A percentile compares a stretch with the other conserved stretches of the same genome.
phyloP scores from a whole-genome alignment of 1,140 invertebrate species.

The Maconellicoccus hirsutus region DNA sequence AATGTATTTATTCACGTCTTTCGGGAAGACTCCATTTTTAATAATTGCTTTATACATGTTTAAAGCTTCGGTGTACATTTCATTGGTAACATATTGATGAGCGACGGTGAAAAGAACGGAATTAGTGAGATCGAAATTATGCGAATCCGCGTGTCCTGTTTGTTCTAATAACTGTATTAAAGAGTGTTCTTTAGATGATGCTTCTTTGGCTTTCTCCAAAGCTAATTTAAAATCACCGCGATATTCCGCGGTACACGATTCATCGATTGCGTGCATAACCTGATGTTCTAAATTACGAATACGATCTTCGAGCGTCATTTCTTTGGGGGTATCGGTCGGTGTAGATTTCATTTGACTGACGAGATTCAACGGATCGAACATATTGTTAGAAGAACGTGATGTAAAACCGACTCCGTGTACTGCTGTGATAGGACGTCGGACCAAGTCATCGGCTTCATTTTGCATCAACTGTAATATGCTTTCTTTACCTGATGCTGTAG shows the following conservation, averaged over 20 bases:
- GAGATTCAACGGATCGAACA: slow-evolving; percentile 71
- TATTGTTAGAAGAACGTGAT: slow-evolving; percentile 46
- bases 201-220: slow-evolving; percentile 90
- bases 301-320: slow-evolving; percentile 73
- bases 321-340: slow-evolving; percentile 33
- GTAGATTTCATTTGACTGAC: slow-evolving; percentile 40
- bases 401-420: slow-evolving; percentile 91
- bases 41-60: slow-evolving; percentile 87
- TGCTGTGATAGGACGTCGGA: slow-evolving; percentile 75
- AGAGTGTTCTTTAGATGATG: slow-evolving; percentile 78
- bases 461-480: background rate
- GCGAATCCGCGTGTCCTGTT: slow-evolving; percentile 67
- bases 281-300: slow-evolving; percentile 66
- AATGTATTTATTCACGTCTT: slow-evolving; percentile 57
- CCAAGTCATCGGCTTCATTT: background rate
- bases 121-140: slow-evolving; percentile 89
- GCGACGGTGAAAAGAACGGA: slow-evolving; percentile 87
- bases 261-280: slow-evolving; percentile 73
- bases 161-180: slow-evolving; percentile 86
- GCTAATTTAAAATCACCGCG: slow-evolving; percentile 51
- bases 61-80: slow-evolving; percentile 89
- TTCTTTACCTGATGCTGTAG: background rate
- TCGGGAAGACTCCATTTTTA: slow-evolving; percentile 69
- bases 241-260: slow-evolving; percentile 52
- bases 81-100: slow-evolving; percentile 83